phyloP scores from a whole-genome alignment of 2,113 vertebrate species.

The Antechinus stuartii region DNA sequence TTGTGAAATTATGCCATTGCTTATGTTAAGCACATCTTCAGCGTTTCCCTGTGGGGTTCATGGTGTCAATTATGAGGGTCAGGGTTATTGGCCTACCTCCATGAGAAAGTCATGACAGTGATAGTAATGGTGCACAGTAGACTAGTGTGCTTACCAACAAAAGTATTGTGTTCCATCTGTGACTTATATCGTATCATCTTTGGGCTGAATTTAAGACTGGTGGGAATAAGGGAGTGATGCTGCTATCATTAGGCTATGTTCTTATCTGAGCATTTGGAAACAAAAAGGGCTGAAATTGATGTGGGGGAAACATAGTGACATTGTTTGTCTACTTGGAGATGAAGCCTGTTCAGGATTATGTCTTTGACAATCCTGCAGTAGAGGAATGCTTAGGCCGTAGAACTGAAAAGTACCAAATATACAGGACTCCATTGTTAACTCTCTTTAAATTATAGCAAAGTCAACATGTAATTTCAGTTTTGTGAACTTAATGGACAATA shows the following conservation, averaged over 20 bases:
- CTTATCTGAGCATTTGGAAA: not conserved
- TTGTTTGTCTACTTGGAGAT: not conserved
- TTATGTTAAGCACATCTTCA: not conserved
- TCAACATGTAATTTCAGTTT: not conserved
- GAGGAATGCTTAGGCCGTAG: not conserved
- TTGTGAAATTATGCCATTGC: not conserved
- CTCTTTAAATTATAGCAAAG: not conserved
- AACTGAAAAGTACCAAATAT: not conserved
- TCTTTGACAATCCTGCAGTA: not conserved
- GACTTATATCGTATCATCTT: not conserved
- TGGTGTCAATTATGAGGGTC: not conserved
- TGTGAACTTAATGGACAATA: not conserved
- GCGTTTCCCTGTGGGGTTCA: not conserved
- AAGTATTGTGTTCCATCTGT: not conserved
- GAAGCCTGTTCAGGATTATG: not conserved
- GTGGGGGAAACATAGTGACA: not conserved
- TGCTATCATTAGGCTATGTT: not conserved
- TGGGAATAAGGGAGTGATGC: not conserved
- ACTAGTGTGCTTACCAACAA: not conserved
- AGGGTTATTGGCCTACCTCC: rapidly evolving
- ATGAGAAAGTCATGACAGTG: not conserved
- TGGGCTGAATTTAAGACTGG: not conserved
- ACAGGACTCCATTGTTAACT: not conserved
- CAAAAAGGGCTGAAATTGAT: not conserved
- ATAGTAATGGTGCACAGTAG: not conserved